Evolutionary conservation across 2,113 vertebrate species (phyloP).

Genomic region (Sphyrna mokarran): DNA sequence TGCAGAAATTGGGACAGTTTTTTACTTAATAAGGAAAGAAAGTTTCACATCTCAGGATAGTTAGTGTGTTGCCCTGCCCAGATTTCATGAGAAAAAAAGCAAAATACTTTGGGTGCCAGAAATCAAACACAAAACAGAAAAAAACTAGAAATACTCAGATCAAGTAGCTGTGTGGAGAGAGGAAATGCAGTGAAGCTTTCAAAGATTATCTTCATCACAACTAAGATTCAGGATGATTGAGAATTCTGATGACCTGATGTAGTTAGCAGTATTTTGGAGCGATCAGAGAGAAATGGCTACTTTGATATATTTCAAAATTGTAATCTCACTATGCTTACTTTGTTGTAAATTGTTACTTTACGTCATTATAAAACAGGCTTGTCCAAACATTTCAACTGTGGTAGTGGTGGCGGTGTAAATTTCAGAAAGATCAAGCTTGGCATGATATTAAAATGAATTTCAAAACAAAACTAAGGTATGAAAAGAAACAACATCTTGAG

Average conservation of each 20-base stretch:
- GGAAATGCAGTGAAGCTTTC: not conserved
- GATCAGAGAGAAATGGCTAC: not conserved
- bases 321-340: not conserved
- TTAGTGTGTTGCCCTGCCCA: not conserved
- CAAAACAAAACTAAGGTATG: too few relatives aligned
- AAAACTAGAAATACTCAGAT: not conserved
- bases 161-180: not conserved
- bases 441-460: too few relatives aligned
- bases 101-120: not conserved
- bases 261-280: not conserved
- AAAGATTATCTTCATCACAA: not conserved
- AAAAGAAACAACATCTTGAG: too few relatives aligned
- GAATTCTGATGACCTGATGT: not conserved
- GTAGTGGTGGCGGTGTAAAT: too few relatives aligned
- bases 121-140: not conserved
- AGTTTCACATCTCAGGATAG: not conserved
- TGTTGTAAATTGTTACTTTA: not conserved
- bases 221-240: not conserved
- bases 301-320: not conserved
- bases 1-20: not conserved
- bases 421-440: too few relatives aligned
- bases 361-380: too few relatives aligned
- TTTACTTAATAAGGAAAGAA: not conserved
- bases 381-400: too few relatives aligned
- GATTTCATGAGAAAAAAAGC: not conserved